These are phyloP conservation scores for Fregata magnificens DNA, from an alignment of 2,113 vertebrate genomes.

Conservation along the genomic window DNA sequence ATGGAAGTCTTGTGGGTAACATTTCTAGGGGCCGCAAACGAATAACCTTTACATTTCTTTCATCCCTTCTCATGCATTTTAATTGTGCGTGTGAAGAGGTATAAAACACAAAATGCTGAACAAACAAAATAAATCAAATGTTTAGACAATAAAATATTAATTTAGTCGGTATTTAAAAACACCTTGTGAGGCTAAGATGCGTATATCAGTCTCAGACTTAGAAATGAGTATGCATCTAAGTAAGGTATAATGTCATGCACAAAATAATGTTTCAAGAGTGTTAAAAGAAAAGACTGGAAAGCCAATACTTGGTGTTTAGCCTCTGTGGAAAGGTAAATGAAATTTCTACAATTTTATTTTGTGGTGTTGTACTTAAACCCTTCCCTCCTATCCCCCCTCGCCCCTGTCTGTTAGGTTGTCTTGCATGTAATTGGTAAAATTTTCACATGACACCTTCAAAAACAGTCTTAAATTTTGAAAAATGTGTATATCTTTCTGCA, in stretches of 20 bases:
- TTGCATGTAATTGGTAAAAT: not conserved
- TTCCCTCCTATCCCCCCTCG: not conserved
- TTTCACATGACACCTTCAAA: not conserved
- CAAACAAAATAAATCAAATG: not conserved
- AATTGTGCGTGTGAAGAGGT: not conserved
- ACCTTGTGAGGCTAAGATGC: not conserved
- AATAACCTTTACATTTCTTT: not conserved
- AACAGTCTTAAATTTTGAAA: slow-evolving; percentile 2
- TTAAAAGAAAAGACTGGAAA: not conserved
- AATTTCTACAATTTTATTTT: not conserved
- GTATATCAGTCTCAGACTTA: not conserved
- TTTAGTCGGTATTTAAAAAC: not conserved
- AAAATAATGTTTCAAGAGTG: not conserved
- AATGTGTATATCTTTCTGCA: not conserved
- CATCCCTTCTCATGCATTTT: not conserved
- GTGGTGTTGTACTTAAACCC: not conserved
- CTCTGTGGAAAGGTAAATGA: not conserved
- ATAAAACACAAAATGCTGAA: not conserved
- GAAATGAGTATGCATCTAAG: not conserved
- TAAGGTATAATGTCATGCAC: not conserved
- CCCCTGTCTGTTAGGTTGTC: not conserved
- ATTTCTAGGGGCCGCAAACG: not conserved
- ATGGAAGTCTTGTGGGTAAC: not conserved
- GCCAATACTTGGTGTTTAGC: not conserved
- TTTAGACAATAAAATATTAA: not conserved